These are phyloP conservation scores for Ephialtes manifestator DNA, from an alignment of 2,888 invertebrate genomes.

Conservation along the genomic window DNA sequence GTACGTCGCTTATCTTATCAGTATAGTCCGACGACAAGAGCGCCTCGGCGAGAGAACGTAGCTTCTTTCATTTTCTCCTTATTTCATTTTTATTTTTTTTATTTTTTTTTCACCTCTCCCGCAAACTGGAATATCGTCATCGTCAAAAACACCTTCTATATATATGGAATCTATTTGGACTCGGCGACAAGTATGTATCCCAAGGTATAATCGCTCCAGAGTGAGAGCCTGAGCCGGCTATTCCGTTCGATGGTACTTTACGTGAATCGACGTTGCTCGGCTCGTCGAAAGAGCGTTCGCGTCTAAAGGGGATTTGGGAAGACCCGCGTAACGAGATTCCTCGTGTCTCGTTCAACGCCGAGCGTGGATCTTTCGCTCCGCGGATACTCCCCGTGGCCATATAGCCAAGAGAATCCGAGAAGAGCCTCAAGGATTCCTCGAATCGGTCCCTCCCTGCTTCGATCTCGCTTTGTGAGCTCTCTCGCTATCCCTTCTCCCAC, in stretches of 20 bases:
- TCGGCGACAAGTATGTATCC: constrained; percentile 21
- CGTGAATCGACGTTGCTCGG: constrained; percentile 47
- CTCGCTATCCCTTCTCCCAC: constrained; percentile 20
- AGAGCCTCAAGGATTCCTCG: constrained; percentile 68
- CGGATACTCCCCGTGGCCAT: constrained; percentile 43
- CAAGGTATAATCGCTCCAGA: constrained; percentile 47
- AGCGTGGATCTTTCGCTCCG: constrained; percentile 59
- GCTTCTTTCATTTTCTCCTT: constrained; percentile 21
- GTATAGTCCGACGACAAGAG: constrained; percentile 48
- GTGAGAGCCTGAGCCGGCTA: constrained; percentile 28
- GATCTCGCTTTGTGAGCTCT: constrained; percentile 60
- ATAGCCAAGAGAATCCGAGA: constrained; percentile 65
- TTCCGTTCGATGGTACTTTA: constrained; percentile 53
- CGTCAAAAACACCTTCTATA: constrained; percentile 19
- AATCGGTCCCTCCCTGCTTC: constrained; percentile 67
- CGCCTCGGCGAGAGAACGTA: constrained; percentile 32
- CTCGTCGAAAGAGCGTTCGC: constrained; percentile 44
- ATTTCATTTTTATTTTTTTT: constrained; percentile 1
- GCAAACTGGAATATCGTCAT: constrained; percentile 60
- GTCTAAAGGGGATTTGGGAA: constrained; percentile 70
- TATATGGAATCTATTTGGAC: background rate
- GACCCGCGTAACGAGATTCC: constrained; percentile 73
- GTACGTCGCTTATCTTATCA: constrained; percentile 66
- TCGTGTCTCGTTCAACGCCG: constrained; percentile 70
- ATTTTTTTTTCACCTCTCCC: constrained; percentile 2